A percentile compares a stretch with the other conserved stretches of the same genome.
Evolutionary conservation across 2,888 invertebrate genomes (phyloP).

Genomic region (Actias luna): DNA sequence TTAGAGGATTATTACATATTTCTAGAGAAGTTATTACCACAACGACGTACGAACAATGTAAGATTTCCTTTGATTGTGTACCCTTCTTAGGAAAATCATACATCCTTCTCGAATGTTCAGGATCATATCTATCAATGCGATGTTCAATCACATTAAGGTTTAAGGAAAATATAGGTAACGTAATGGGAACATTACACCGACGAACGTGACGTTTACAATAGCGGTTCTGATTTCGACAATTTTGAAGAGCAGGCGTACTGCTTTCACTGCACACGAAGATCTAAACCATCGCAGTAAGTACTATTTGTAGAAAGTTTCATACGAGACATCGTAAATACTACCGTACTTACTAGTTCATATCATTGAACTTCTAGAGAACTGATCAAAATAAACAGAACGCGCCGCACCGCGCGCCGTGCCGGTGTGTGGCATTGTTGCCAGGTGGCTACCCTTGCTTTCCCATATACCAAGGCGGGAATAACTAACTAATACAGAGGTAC

Average conservation of each 20-base stretch:
- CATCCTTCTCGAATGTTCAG: too few species aligned
- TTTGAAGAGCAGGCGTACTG: not conserved
- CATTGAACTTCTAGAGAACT: not conserved
- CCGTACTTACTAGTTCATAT: not conserved
- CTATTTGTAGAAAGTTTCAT: not conserved
- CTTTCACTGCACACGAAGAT: not conserved
- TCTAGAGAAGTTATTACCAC: too few species aligned
- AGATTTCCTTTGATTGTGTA: too few species aligned
- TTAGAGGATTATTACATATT: too few species aligned
- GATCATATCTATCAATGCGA: too few species aligned
- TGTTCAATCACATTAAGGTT: not conserved
- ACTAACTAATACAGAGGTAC: too few species aligned
- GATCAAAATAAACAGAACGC: conserved; percentile 8
- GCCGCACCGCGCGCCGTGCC: not conserved
- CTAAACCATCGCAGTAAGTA: not conserved
- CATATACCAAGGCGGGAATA: too few species aligned
- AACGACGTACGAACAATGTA: too few species aligned
- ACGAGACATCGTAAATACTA: not conserved
- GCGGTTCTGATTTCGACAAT: not conserved
- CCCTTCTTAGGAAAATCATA: too few species aligned
- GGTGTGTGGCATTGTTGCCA: too few species aligned
- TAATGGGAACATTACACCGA: not conserved
- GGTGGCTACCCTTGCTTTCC: too few species aligned
- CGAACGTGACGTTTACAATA: too few species aligned
- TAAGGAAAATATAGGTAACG: not conserved